Percentiles rank a stretch among this genome's conserved stretches.
Conservation (phyloP, 2,797 vertebrate genomes). For the Serranus cabrilla region DNA sequence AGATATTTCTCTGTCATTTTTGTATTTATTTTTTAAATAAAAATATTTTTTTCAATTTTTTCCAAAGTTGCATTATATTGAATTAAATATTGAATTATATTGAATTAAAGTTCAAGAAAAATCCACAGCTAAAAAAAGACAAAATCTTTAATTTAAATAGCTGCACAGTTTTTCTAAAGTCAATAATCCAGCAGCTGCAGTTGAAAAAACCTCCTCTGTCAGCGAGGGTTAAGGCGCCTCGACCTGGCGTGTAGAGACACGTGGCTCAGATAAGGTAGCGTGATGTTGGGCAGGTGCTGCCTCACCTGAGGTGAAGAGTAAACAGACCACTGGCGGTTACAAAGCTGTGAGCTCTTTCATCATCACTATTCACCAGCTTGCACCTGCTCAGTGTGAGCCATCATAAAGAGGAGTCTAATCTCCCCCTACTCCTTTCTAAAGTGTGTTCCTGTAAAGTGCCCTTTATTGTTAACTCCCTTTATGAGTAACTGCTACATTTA, state of each 20-base stretch:
- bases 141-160: no score
- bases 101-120: no score
- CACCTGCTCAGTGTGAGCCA: conserved; percentile 75
- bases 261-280: conserved; percentile 79
- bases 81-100: no score
- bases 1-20: no score
- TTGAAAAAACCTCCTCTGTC: conserved; percentile 27
- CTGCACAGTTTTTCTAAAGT: no score
- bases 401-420: conserved; percentile 74
- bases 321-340: conserved; percentile 78
- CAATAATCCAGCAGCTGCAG: no score
- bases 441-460: conserved; percentile 28
- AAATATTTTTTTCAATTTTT: no score
- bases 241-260: conserved; percentile 78
- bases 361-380: conserved; percentile 66
- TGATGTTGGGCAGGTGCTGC: conserved; percentile 83
- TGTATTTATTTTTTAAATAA: no score
- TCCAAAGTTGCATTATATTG: no score
- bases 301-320: conserved; percentile 83
- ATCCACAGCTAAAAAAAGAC: no score
- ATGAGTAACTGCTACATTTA: conserved; percentile 71
- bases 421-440: conserved; percentile 48
- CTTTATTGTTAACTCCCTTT: conserved; percentile 64
- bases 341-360: conserved; percentile 71
- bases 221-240: conserved; percentile 6